Base-by-base conservation (phyloP, 2,888 invertebrate species). In the Drosophila mercatorum region DNA sequence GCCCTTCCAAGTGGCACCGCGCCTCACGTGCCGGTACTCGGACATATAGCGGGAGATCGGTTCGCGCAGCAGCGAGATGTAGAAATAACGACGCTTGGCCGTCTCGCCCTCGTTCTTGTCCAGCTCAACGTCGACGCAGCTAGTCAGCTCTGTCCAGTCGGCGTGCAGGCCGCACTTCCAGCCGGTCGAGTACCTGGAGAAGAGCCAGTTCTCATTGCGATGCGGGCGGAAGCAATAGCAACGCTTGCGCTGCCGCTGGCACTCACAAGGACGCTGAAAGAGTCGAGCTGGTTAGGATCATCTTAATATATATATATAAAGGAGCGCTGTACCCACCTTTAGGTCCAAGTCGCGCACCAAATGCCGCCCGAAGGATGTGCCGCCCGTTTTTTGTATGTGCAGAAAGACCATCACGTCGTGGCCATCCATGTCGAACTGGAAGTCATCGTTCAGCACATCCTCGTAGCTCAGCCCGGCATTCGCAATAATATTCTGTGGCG, bases 341-440 rank as follows among this genome's bases (percentile, higher is more conserved):
- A 95, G 94, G 93, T 98, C 98, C 91, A 99, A 94, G 94, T 99
- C 98, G 93, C 97, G 96, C 67, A 99, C 99, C 84, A 99, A 95
- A 94, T 99, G 98, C 92, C 97, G 96, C 62, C 99, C 99, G 92
- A 99, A 99, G 8, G 98, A 96, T 46, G 99, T 99, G 36, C 99
- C 99, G 63, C 99, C 99, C 60, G 99, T 99, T 94, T 99, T 99
- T 93, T 99, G 99, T 93, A 99, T 99, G 93, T 99, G 99, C 81
- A 99, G 91, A 94, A 95, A 99, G 95, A 99, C 99, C 95, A 99
- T 97, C 65, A 99, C 99, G 94, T 99, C 99, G 91, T 97, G 97
- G 12, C 97, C 97, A 92, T 97, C 96, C 93, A 97, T 96, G 93
- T 97, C 97, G 93, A 97, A 97, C 90, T 96, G 95, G 93, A 97